Conservation (phyloP, 2,797 vertebrate species). For the Tinamus major region DNA sequence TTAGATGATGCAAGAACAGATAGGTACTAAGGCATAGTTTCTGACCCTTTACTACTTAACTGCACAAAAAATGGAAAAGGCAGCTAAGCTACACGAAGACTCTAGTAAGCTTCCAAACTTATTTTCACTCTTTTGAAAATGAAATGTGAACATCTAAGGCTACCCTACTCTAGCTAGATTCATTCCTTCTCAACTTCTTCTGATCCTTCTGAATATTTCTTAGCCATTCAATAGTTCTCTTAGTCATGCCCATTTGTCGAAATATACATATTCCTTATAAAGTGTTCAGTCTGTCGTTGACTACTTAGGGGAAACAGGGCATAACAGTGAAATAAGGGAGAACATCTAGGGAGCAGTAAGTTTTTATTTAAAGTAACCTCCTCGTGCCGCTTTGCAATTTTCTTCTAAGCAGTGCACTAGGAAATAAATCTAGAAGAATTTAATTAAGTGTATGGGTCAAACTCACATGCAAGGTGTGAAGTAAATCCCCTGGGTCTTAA, state of each 20-base stretch:
- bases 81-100: not conserved
- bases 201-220: not conserved
- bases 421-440: not conserved
- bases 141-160: not conserved
- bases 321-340: not conserved
- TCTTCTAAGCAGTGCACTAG: not conserved
- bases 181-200: not conserved
- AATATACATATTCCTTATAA: not conserved
- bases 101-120: not conserved
- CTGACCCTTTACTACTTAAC: not conserved
- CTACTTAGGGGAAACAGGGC: not conserved
- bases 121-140: not conserved
- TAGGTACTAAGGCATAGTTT: not conserved
- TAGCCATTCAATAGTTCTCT: not conserved
- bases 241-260: not conserved
- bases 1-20: not conserved
- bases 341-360: not conserved
- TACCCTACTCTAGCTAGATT: not conserved
- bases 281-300: not conserved
- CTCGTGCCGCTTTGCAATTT: not conserved
- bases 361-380: not conserved
- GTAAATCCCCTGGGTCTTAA: not conserved
- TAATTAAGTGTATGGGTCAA: not conserved
- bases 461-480: not conserved
- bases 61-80: not conserved